Base-by-base conservation (phyloP, 1,140 invertebrate species). In the Calycopis cecrops region DNA sequence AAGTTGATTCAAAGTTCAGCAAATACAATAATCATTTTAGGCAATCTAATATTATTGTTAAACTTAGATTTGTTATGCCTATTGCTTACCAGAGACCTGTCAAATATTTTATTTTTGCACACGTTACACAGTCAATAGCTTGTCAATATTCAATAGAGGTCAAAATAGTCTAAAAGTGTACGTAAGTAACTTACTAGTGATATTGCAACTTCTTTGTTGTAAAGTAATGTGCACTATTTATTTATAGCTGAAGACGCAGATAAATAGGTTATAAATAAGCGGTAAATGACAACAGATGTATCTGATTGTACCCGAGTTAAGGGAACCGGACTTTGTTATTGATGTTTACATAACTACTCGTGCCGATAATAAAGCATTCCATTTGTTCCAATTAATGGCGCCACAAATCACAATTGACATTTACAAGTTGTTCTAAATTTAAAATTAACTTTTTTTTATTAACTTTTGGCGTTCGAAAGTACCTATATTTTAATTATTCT, bases 261-360 rank as follows among this genome's bases (percentile, higher is more conserved):
- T 44, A 44, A 44, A 16, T 44, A 12, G 40, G 12, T 44, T 44
- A 44, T 44, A 44, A 44, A 44, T 44, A 44, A 44, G 14, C 40
- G 14, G 14, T 44, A 12, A 44, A 44, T 44, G 14, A 44, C 17
- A 44, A 44, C 40, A 44, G 40, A 16, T 44, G 40, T 44, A 44
- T 44, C 40, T 44, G 2, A 44, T 16, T 44, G 14, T 9, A 16
- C 14, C 14, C 12, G 14, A 16, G 14, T 18, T 16, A 37, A 44
- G 40, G 12, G 40, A 44, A 44, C 40, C 40, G 40, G 40, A 44
- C 40, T 44, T 44, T 44, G 40, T 16, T 44, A 44, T 16, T 28
- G 21, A 6, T 28, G 21, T 28, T 28, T 28, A 28, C 21, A 28
- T 28, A 28, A 44, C 40, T 44, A 44, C 40, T 44, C 40, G 38